These are phyloP conservation scores for Panorpa germanica DNA, from an alignment of 2,888 invertebrate genomes.

Conservation along the genomic window DNA sequence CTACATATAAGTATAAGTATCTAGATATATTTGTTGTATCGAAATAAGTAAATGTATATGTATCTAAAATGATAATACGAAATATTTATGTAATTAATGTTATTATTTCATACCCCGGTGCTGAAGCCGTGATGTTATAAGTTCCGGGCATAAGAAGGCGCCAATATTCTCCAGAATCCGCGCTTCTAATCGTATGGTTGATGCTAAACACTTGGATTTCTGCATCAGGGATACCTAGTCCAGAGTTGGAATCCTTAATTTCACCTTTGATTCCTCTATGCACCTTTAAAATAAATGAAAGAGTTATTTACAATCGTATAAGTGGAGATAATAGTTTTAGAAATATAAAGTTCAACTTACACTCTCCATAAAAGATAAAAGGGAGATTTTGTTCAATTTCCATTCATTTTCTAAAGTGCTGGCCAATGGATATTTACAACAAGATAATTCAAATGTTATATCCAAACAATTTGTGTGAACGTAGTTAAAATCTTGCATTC, in stretches of 20 bases:
- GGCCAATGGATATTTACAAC: conserved; percentile 79
- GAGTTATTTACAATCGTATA: neutral
- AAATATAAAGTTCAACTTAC: conserved; percentile 21
- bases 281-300: conserved; percentile 7
- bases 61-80: too few relatives aligned
- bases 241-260: too few relatives aligned
- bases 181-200: conserved; percentile 50
- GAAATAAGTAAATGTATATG: too few relatives aligned
- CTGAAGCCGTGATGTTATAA: conserved; percentile 54
- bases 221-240: conserved; percentile 46
- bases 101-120: conserved; percentile 49
- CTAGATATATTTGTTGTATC: too few relatives aligned
- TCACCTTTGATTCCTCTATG: conserved; percentile 22
- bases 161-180: conserved; percentile 83
- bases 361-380: conserved; percentile 65
- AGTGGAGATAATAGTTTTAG: neutral
- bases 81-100: too few relatives aligned
- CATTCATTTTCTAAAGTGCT: conserved; percentile 56
- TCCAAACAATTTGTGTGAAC: conserved; percentile 89
- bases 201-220: conserved; percentile 58
- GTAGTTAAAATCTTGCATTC: conserved; percentile 99
- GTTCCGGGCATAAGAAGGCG: conserved; percentile 73
- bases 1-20: too few relatives aligned
- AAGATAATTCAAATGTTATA: conserved; percentile 89
- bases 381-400: conserved; percentile 67